Evolutionary conservation across 2,888 invertebrate species (phyloP), one percentile per base, ranked within the genome.

Genomic region (Amiota mariae): DNA sequence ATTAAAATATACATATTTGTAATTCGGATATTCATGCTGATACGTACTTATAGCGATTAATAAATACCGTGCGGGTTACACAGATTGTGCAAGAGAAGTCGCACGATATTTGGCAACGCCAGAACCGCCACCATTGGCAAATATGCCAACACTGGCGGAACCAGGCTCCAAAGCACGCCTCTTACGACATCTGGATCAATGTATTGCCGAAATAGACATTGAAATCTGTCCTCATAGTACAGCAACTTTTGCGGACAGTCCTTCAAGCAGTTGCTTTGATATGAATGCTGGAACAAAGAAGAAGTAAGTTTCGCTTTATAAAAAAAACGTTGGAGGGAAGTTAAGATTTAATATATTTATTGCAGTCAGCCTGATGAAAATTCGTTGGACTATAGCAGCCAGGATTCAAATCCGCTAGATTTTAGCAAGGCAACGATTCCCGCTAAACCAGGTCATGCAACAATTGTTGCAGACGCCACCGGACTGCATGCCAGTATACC

Each of bases 1-100:
- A 36, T 6, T 36, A 36, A 36, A 36, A 36, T 6, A 36, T 36
- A 6, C 6, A 6, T 36, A 6, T 36, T 4, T 36, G 6, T 54
- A 54, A 13, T 54, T 54, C 8, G 4, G 54, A n/a, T 54, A 54
- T n/a, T n/a, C 13, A 54, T 54, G 13, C n/a, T 54, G 8, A 10
- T 54, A 0, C 57, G 15, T 18, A 48, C 11, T 15, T 63, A 24
- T 70, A 89, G 89, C 86, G 54, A 87, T 89, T n/a, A 88, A 89
- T 76, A 89, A 89, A 85, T 89, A 89, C 74, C 83, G 89, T 76
- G 92, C 93, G 47, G 93, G 93, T 13, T 93, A 93, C 85, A 92
- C 92, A 82, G 93, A 93, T 84, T 93, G 93, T 82, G 92, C 93
- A 9, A 89, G 92, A 76, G 93, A 93, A 90, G 93, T 89, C 68